Conservation (phyloP, 2,797 vertebrate genomes). For the Monodelphis domestica region DNA sequence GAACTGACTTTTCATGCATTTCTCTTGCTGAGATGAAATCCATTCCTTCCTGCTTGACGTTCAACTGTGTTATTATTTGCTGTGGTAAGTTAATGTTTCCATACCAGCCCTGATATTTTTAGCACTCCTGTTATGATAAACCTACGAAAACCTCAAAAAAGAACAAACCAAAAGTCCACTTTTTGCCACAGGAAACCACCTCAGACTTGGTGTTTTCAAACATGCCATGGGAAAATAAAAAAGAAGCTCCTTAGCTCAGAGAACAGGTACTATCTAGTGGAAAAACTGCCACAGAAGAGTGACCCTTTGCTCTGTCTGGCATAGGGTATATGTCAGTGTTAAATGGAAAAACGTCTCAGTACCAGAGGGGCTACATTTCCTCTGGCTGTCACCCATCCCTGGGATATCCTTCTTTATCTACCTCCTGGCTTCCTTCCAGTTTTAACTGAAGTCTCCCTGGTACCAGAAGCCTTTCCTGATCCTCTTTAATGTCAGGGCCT, state of each 20-base stretch:
- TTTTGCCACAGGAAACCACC: conserved; percentile 80
- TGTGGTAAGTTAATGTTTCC: conserved; percentile 66
- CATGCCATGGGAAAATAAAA: conserved; percentile 73
- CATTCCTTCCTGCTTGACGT: conserved; percentile 28
- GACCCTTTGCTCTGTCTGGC: conserved; percentile 5
- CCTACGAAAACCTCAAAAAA: conserved; percentile 76
- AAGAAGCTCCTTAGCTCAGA: conserved; percentile 69
- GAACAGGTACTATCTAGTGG: conserved; percentile 66
- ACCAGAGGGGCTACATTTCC: background rate
- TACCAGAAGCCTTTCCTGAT: background rate
- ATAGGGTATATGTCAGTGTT: conserved; percentile 49
- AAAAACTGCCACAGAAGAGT: conserved; percentile 68
- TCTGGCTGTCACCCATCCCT: background rate
- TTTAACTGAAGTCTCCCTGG: background rate
- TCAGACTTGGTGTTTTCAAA: conserved; percentile 76
- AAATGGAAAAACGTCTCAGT: conserved; percentile 71
- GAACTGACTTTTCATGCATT: conserved; percentile 6
- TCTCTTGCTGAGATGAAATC: conserved; percentile 19
- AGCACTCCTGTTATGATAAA: conserved; percentile 77
- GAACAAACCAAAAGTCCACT: conserved; percentile 78
- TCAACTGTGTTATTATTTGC: conserved; percentile 51
- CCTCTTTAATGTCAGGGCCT: background rate
- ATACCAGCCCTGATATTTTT: conserved; percentile 73
- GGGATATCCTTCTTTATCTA: no score
- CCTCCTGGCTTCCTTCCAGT: background rate